These are phyloP conservation scores for Rhinopomastus cyanomelas DNA, from an alignment of 2,113 vertebrate species.

Conservation along the genomic window DNA sequence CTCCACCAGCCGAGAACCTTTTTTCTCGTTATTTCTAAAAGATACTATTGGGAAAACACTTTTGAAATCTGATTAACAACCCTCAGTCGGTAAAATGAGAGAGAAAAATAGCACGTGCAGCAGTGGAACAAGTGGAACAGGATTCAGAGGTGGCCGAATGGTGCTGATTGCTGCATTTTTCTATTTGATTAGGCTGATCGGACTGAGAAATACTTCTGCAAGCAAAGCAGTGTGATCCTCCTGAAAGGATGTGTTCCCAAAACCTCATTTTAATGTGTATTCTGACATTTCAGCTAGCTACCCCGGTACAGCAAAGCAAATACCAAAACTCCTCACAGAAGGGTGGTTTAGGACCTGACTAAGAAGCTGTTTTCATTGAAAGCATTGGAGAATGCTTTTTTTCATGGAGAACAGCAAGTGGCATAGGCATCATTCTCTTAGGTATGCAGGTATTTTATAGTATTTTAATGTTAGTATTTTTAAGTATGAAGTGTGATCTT, in stretches of 20 bases:
- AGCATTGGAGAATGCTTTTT: not conserved
- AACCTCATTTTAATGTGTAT: not conserved
- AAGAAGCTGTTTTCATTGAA: not conserved
- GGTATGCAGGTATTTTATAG: no score
- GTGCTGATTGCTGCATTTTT: conserved; percentile 7
- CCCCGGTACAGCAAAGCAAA: not conserved
- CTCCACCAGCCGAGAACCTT: conserved; percentile 26
- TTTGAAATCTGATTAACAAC: conserved; percentile 34
- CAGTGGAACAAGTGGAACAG: not conserved
- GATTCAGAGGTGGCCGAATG: not conserved
- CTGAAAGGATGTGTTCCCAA: not conserved
- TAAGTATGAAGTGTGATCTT: not conserved
- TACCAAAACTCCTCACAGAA: not conserved
- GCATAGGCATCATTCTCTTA: not conserved
- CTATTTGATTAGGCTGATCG: not conserved
- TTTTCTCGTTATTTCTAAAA: conserved; percentile 35
- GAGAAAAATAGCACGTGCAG: not conserved
- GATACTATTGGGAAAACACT: conserved; percentile 48
- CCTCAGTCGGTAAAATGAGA: conserved; percentile 16
- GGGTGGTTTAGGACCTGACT: not conserved
- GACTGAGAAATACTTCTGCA: not conserved
- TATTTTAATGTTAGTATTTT: no score
- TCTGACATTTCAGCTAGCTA: not conserved
- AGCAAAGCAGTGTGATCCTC: not conserved
- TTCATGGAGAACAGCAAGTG: not conserved